Base-by-base conservation (phyloP, 2,113 vertebrate species). In the Origma solitaria region DNA sequence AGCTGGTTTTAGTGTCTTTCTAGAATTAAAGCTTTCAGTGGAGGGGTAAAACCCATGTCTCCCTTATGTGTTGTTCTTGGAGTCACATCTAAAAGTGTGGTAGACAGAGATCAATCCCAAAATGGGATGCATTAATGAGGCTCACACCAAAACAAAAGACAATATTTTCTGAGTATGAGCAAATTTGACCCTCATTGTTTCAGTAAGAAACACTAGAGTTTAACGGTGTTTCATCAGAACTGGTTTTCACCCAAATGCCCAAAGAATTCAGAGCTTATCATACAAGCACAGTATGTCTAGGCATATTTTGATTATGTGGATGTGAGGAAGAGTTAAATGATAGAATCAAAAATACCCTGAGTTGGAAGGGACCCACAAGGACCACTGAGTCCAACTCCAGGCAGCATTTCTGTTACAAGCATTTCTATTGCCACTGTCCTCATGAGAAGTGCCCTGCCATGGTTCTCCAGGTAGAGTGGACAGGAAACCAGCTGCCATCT, bases 301-400 rank as follows among this genome's bases (percentile, higher is more conserved):
- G 28, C 27, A 79, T 16, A 8, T 47, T 73, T 40, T 71, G 35
- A 66, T 49, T 64, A 31, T 0, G 0, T 28, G n/a, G 18, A 14
- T 56, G 17, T 19, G 15, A 60, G 30, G 13, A 92, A 51, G 37
- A 58, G 10, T 42, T 73, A 60, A 76, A 68, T 40, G 9, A 51
- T 15, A 60, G 24, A 82, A 53, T n/a, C 47, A 47, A 61, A 75
- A 49, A 31, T 9, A 16, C 10, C 38, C 38, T 54, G 30, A 40
- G 21, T 6, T 19, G 11, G 38, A 69, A 68, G n/a, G n/a, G 20
- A 38, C 24, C 23, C 38, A n/a, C 8, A n/a, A 24, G 38, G 5
- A 40, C 18, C 45, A 10, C 2, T 4, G 37, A n/a, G 13, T 27
- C 70, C 25, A 13, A 21, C 24, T 54, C 47, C 30, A 35, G 47